Evolutionary conservation across 2,113 vertebrate genomes (phyloP).

Genomic region (Gallinago paraguaiae): DNA sequence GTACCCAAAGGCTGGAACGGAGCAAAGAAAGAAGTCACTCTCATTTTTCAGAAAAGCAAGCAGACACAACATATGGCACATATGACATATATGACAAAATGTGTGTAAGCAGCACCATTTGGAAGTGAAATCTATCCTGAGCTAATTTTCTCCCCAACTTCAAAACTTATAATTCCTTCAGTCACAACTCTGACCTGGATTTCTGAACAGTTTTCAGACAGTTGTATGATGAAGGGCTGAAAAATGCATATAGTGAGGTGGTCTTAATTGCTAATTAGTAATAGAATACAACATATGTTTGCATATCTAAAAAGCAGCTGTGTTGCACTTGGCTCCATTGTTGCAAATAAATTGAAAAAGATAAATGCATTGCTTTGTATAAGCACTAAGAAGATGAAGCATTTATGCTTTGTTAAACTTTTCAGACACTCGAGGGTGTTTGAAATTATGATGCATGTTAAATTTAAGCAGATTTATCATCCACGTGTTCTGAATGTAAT

Average conservation of each 20-base stretch:
- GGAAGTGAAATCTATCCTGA: background rate
- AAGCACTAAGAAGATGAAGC: background rate
- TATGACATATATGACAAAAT: background rate
- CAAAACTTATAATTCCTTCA: background rate
- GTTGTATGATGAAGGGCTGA: background rate
- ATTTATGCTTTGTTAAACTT: slow-evolving; percentile 48
- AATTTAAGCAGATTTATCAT: slow-evolving; percentile 37
- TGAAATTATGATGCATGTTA: slow-evolving; percentile 49
- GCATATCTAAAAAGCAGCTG: background rate
- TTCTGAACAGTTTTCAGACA: background rate
- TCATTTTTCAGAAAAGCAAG: background rate
- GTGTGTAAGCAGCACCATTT: background rate
- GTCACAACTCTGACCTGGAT: background rate
- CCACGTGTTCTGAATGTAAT: background rate
- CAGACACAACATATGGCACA: background rate
- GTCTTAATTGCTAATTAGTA: background rate
- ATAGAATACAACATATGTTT: background rate
- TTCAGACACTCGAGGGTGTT: slow-evolving; percentile 41
- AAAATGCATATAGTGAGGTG: background rate
- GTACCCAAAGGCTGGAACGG: background rate
- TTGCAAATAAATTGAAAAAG: background rate
- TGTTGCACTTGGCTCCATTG: background rate
- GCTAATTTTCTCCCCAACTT: background rate
- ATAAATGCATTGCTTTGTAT: background rate
- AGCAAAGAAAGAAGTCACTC: background rate